These are phyloP conservation scores for Eilema caniola DNA, from an alignment of 2,888 invertebrate genomes.

Conservation along the genomic window DNA sequence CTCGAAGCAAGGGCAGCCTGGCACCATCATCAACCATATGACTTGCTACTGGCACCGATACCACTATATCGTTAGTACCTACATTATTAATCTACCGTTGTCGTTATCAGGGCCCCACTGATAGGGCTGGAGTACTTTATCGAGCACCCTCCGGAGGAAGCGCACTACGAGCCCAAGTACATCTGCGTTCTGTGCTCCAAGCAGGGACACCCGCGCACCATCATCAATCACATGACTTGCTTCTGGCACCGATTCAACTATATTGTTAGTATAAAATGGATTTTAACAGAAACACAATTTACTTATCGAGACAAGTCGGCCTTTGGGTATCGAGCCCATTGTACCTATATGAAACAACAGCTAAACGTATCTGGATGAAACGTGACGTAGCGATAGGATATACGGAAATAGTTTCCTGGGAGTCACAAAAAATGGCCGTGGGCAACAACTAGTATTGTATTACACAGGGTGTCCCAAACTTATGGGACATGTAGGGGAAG, in stretches of 20 bases:
- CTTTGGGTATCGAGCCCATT: no score
- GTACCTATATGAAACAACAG: no score
- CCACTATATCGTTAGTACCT: conserved; percentile 89
- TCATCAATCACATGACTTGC: conserved; percentile 92
- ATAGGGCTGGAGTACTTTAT: conserved; percentile 93
- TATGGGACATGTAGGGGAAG: no score
- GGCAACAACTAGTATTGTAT: no score
- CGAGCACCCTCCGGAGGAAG: conserved; percentile 89
- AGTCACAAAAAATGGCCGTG: no score
- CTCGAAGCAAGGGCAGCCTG: conserved; percentile 92
- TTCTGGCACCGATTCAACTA: conserved; percentile 92
- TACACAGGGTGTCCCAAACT: no score
- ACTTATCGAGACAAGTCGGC: background rate
- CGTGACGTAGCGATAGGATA: no score
- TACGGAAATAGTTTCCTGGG: no score
- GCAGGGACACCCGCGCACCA: conserved; percentile 92
- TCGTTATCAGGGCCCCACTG: conserved; percentile 75
- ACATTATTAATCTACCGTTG: background rate
- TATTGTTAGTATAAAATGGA: conserved; percentile 80
- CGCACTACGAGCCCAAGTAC: conserved; percentile 90
- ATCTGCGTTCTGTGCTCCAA: conserved; percentile 93
- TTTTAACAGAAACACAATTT: background rate
- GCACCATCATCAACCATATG: conserved; percentile 92
- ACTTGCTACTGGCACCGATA: conserved; percentile 92
- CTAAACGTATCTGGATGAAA: no score